phyloP scores from a whole-genome alignment of 1,140 invertebrate species.

The Trichonephila inaurata region DNA sequence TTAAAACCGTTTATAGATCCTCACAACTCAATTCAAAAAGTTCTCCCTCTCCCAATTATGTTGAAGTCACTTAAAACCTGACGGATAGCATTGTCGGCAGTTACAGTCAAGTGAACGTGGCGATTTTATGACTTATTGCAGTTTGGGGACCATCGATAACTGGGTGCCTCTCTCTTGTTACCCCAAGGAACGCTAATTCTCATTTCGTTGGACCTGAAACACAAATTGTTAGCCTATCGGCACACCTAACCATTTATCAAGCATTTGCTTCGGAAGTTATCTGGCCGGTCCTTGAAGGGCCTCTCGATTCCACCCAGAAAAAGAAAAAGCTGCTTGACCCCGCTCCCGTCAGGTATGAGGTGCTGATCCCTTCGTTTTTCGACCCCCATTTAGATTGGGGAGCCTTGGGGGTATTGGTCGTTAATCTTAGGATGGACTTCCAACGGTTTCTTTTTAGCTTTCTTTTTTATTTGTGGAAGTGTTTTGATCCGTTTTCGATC shows the following conservation, averaged over 20 bases:
- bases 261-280: slow-evolving; percentile 53
- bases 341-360: slow-evolving; percentile 47
- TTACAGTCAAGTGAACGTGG: slow-evolving; percentile 18
- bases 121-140: slow-evolving; percentile 30
- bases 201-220: slow-evolving; percentile 22
- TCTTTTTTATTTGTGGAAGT: background rate
- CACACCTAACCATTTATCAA: slow-evolving; percentile 54
- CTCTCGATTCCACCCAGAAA: slow-evolving; percentile 5
- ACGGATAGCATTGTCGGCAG: slow-evolving; percentile 18
- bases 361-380: background rate
- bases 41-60: background rate
- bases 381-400: background rate
- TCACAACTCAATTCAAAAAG: background rate
- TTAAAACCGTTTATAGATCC: background rate
- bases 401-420: slow-evolving; percentile 1
- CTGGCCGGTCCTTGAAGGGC: background rate
- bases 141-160: background rate
- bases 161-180: background rate
- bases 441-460: background rate
- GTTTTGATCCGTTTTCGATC: background rate
- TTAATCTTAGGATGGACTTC: slow-evolving; percentile 7
- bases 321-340: slow-evolving; percentile 8
- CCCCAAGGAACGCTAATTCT: background rate
- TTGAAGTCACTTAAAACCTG: slow-evolving; percentile 25
- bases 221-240: slow-evolving; percentile 32